Conservation (phyloP, 2,888 invertebrate species). For the Ichneumoninae sp. region DNA sequence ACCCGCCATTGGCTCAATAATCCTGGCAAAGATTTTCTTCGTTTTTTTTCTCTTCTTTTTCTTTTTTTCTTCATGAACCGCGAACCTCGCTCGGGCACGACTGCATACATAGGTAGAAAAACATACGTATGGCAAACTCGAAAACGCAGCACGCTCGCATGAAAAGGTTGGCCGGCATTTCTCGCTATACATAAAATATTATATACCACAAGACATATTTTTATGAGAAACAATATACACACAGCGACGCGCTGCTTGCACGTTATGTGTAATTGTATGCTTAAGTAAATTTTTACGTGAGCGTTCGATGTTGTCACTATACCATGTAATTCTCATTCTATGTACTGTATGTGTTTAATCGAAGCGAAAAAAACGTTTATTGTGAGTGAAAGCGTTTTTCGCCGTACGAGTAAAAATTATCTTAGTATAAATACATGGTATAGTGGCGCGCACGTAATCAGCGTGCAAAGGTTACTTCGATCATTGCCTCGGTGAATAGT, state of each 20-base stretch:
- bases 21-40: background rate
- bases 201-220: slow-evolving; percentile 25
- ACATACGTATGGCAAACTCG: slow-evolving; percentile 40
- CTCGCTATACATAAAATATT: slow-evolving; percentile 46
- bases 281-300: slow-evolving; percentile 54
- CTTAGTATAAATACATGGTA: slow-evolving; percentile 14
- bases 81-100: slow-evolving; percentile 52
- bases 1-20: background rate
- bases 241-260: slow-evolving; percentile 60
- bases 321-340: background rate
- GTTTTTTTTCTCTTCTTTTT: slow-evolving; percentile 37
- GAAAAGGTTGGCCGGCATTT: slow-evolving; percentile 62
- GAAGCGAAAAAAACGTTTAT: slow-evolving; percentile 24
- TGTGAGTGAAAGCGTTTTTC: slow-evolving; percentile 33
- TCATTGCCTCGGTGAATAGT: slow-evolving; percentile 25
- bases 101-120: slow-evolving; percentile 31
- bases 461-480: slow-evolving; percentile 56
- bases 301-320: slow-evolving; percentile 38
- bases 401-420: background rate
- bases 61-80: background rate
- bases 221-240: slow-evolving; percentile 33
- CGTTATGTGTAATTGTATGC: slow-evolving; percentile 61
- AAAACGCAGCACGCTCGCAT: slow-evolving; percentile 66
- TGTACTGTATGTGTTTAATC: slow-evolving; percentile 23
- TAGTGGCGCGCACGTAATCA: slow-evolving; percentile 55